A percentile compares a stretch with the other conserved stretches of the same genome.
These are phyloP conservation scores for Bombus haemorrhoidalis DNA, from an alignment of 1,140 invertebrate species.

Conservation along the genomic window DNA sequence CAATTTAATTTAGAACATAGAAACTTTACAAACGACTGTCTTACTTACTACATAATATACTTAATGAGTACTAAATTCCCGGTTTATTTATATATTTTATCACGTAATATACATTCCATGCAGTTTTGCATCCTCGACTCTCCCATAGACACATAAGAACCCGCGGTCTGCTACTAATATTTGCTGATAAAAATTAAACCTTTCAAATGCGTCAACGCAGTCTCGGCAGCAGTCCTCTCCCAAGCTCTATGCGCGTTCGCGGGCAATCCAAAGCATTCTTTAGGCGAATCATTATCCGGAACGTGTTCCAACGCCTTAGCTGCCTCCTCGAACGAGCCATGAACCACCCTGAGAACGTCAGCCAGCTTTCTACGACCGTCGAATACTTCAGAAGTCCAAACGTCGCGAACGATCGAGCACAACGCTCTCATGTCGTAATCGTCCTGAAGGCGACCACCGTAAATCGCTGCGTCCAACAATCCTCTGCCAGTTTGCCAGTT, in stretches of 20 bases:
- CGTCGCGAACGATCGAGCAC: conserved; percentile 88
- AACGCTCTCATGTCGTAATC: conserved; percentile 90
- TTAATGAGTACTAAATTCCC: no score
- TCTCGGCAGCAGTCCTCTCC: conserved; percentile 87
- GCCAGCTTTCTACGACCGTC: conserved; percentile 84
- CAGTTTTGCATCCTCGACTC: no score
- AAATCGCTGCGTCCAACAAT: conserved; percentile 91
- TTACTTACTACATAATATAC: no score
- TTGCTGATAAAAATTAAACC: conserved; percentile 69
- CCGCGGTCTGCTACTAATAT: no score
- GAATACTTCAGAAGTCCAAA: conserved; percentile 86
- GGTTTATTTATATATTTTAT: no score
- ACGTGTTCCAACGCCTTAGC: conserved; percentile 85
- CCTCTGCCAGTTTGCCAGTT: conserved; percentile 92
- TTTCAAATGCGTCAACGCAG: conserved; percentile 87
- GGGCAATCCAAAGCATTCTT: conserved; percentile 89
- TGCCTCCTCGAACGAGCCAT: conserved; percentile 85
- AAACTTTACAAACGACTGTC: no score
- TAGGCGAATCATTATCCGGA: conserved; percentile 87
- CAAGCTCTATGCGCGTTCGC: conserved; percentile 91
- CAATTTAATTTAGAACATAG: no score
- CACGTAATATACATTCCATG: no score
- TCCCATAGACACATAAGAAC: no score
- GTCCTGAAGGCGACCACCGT: conserved; percentile 94
- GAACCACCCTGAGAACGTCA: conserved; percentile 82